Evolutionary conservation across 1,140 invertebrate genomes (phyloP).

Genomic region (Drosophila ambigua): DNA sequence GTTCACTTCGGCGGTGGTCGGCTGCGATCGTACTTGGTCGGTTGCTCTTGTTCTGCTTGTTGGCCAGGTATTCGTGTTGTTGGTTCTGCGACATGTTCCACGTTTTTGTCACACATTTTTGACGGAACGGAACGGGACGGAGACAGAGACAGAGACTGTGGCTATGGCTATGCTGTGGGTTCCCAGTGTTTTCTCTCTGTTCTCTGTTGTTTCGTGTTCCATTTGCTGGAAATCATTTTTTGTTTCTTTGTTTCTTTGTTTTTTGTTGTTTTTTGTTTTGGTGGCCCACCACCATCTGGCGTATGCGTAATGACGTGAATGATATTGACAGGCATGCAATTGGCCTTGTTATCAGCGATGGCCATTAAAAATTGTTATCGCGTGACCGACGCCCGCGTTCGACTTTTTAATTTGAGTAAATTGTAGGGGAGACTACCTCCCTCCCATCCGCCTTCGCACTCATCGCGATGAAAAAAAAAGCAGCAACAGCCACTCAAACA

Average conservation of each 20-base stretch:
- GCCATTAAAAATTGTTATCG: slow-evolving; percentile 66
- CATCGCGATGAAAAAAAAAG: slow-evolving; percentile 42
- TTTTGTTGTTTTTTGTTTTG: too few species aligned
- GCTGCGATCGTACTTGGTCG: slow-evolving; percentile 14
- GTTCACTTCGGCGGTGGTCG: slow-evolving; percentile 68
- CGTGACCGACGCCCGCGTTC: slow-evolving; percentile 60
- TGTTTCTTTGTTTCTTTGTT: slow-evolving; percentile 17
- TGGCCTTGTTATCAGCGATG: slow-evolving; percentile 35
- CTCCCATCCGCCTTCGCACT: too few species aligned
- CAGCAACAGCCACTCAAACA: slow-evolving; percentile 29
- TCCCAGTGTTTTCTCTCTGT: slow-evolving; percentile 10
- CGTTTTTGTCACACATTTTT: slow-evolving; percentile 74
- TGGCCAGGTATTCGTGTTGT: slow-evolving; percentile 51
- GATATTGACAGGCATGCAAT: slow-evolving; percentile 51
- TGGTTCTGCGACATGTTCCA: slow-evolving; percentile 58
- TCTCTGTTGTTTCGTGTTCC: slow-evolving; percentile 26
- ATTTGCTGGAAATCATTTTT: slow-evolving; percentile 43
- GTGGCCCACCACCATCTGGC: slow-evolving; percentile 60
- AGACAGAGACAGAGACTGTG: too few species aligned
- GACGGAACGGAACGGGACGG: too few species aligned
- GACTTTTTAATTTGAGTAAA: slow-evolving; percentile 80
- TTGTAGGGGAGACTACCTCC: slow-evolving; percentile 27
- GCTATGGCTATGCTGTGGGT: slow-evolving; percentile 3
- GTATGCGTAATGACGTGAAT: slow-evolving; percentile 66
- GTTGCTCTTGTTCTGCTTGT: slow-evolving; percentile 28